A percentile compares a stretch with the other conserved stretches of the same genome.
Evolutionary conservation across 1,140 invertebrate species (phyloP).

Genomic region (Cyclargus thomasi): DNA sequence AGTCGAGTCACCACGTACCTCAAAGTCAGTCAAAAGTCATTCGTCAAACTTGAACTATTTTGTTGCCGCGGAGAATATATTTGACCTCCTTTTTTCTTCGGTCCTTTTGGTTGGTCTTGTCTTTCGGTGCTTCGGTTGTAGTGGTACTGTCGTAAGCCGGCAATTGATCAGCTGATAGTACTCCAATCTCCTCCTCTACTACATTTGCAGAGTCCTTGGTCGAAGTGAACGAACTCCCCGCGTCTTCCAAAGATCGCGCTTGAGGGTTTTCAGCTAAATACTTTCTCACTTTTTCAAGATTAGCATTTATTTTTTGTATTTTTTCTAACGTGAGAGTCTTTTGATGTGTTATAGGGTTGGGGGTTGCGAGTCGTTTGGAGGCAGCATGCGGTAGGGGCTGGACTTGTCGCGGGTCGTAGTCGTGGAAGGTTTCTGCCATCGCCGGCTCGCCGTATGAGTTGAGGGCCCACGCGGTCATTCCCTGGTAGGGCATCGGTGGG

Average conservation of each 20-base stretch:
- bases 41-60: slow-evolving; percentile 65
- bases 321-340: slow-evolving; percentile 52
- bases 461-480: slow-evolving; percentile 44
- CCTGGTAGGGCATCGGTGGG: slow-evolving; percentile 28
- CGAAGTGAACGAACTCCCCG: slow-evolving; percentile 22
- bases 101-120: slow-evolving; percentile 35
- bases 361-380: slow-evolving; percentile 39
- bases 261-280: slow-evolving; percentile 44
- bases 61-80: slow-evolving; percentile 65
- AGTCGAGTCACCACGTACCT: slow-evolving; percentile 44
- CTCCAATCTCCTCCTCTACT: slow-evolving; percentile 58
- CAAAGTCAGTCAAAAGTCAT: slow-evolving; percentile 57
- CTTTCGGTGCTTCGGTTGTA: slow-evolving; percentile 38
- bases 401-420: slow-evolving; percentile 49
- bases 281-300: slow-evolving; percentile 48
- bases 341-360: slow-evolving; percentile 25
- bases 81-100: slow-evolving; percentile 62
- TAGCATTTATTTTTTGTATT: slow-evolving; percentile 58
- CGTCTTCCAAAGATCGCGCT: slow-evolving; percentile 51
- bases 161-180: slow-evolving; percentile 52
- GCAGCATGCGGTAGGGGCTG: slow-evolving; percentile 41
- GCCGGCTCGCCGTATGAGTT: slow-evolving; percentile 63
- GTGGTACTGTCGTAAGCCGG: slow-evolving; percentile 33
- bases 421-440: slow-evolving; percentile 42
- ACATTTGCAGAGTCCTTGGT: neutral